A percentile compares a stretch with the other conserved stretches of the same genome.
phyloP scores from a whole-genome alignment of 2,113 vertebrate genomes.

The Paedocypris sp. region DNA sequence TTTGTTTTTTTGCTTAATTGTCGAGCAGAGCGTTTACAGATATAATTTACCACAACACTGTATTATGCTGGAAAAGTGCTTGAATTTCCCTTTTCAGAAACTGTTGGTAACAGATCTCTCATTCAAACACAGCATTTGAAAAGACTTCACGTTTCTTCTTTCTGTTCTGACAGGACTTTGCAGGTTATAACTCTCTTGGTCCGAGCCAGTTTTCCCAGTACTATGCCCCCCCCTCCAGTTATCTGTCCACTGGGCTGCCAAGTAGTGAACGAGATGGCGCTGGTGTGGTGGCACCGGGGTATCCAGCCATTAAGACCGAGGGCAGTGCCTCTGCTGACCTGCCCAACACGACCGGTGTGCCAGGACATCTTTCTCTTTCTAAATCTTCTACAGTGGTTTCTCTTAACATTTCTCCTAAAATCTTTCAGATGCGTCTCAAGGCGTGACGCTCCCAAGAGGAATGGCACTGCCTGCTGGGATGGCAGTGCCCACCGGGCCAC shows the following conservation, averaged over 20 bases:
- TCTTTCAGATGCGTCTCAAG: slow-evolving; percentile 47
- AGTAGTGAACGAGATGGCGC: slow-evolving; percentile 55
- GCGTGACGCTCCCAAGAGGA: slow-evolving; percentile 41
- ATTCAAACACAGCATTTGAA: too few species aligned
- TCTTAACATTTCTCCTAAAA: too few species aligned
- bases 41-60: too few species aligned
- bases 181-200: slow-evolving; percentile 79
- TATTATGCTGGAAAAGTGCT: too few species aligned
- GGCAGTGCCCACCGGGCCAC: slow-evolving; percentile 55
- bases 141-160: neutral
- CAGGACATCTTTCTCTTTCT: too few species aligned
- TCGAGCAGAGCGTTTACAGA: too few species aligned
- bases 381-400: neutral
- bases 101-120: too few species aligned
- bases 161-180: slow-evolving; percentile 70
- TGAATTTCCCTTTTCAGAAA: too few species aligned
- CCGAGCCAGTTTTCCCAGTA: slow-evolving; percentile 84
- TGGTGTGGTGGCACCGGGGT: slow-evolving; percentile 49
- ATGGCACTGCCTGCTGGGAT: slow-evolving; percentile 35
- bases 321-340: slow-evolving; percentile 51
- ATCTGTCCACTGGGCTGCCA: slow-evolving; percentile 62
- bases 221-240: slow-evolving; percentile 75
- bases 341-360: slow-evolving; percentile 51
- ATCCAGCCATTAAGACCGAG: slow-evolving; percentile 65
- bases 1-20: too few species aligned